Evolutionary conservation across 2,113 vertebrate genomes (phyloP), one percentile per base, ranked within the genome.

Genomic region (Microtus pennsylvanicus): DNA sequence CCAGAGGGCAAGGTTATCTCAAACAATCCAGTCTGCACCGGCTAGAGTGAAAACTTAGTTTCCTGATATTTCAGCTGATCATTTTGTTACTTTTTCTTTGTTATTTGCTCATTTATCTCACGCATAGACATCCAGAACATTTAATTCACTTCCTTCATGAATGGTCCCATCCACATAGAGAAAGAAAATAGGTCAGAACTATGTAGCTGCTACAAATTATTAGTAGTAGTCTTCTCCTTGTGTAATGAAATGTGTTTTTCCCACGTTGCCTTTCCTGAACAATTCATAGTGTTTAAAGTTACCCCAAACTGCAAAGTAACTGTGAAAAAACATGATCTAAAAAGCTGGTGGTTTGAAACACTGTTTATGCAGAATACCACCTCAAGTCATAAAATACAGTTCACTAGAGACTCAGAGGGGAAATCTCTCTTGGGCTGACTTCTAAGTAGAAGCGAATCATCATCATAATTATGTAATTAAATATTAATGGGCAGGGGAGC

Each of bases 381-480:
- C 77, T 75, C 55, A 97, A 89, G 61, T 89, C 86, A 78, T 96
- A 86, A 88, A 81, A 90, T 81, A 74, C 52, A 83, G 78, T 74
- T 91, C 11, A 87, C 5, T 33, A 33, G 7, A 24, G 61, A 87
- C 65, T 90, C 24, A 93, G n/a, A 95, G 58, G 6, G 38, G 12
- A 70, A 80, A 45, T 42, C 14, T 70, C 45, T 94, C 70, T 91
- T 52, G 26, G 70, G 67, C 30, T 95, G 50, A 67, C 17, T 96
- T 95, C 65, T 88, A 75, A 93, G 50, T 85, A 28, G 13, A 42
- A 94, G 35, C 14, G 63, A 90, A 90, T 78, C 22, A 70, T 82
- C 28, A 87, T 83, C 93, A 50, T 69, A 92, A 94, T 95, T 61
- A 26, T 22, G 58, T 87, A 63, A 63, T 24, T 83, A 13, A n/a